Base-by-base conservation (phyloP, 2,113 vertebrate genomes). In the Notothenia coriiceps region DNA sequence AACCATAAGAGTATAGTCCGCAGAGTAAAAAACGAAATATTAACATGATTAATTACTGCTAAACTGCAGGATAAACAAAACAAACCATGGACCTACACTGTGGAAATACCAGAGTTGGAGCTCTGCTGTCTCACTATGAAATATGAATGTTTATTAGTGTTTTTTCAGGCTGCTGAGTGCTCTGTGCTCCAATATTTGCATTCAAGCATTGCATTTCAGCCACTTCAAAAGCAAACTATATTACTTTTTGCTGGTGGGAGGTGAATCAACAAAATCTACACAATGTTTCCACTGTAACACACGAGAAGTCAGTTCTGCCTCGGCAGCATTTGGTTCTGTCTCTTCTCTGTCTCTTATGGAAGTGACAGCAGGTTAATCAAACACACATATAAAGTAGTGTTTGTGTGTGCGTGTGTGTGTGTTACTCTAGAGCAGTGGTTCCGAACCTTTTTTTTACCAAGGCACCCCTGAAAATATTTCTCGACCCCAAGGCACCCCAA, bases 11-110 rank as follows among this genome's bases (percentile, higher is more conserved):
- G 78, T 77, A 80, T 68, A 79, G 44, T 74, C 47, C 20, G 72
- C 56, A n/a, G 33, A 69, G 56, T 50, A 60, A 66, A 73, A 62
- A 44, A 74, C 5, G 17, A 71, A 66, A 80, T 88, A 89, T 86
- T 83, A 63, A 77, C 29, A 84, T 86, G 84, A 92, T 87, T 86
- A 88, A 91, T 91, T 86, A 80, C 76, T 35, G 57, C 72, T 88
- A 83, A 88, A 84, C 73, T 79, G 71, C 79, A 73, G 64, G 18
- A 73, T 49, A 25, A 75, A 78, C 67, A 83, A 76, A 76, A 83
- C 66, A 77, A 80, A 74, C 25, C 50, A 5, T 43, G n/a, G 44
- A 33, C 40, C 56, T 54, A 60, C 59, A 62, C 56, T 70, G 57
- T 67, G 73, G 68, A 87, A 81, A 66, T 25, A 84, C 74, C 60